phyloP scores from a whole-genome alignment of 2,113 vertebrate species.

The Lagopus muta region DNA sequence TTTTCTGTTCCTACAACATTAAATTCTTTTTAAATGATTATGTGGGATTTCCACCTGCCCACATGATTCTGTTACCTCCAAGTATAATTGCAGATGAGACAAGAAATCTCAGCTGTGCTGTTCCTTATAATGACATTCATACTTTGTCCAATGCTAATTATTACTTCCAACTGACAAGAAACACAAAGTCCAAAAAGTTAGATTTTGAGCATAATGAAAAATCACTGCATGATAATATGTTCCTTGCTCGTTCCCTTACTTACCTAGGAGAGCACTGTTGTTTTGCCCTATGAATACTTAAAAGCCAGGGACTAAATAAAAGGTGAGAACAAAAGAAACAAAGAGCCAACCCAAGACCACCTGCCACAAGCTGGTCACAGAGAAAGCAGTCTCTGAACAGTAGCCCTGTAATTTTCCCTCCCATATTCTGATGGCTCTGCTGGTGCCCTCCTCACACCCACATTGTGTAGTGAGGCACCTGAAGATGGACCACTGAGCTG shows the following conservation, averaged over 20 bases:
- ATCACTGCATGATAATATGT: background rate
- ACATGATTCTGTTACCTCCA: constrained; percentile 32
- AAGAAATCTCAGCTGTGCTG: constrained; percentile 54
- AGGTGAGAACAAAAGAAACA: background rate
- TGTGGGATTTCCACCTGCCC: background rate
- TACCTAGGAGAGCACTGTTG: background rate
- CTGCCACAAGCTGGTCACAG: background rate
- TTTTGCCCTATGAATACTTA: background rate
- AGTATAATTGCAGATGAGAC: constrained; percentile 63
- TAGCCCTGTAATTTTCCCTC: background rate
- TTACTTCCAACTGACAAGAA: constrained; percentile 21
- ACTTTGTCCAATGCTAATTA: constrained; percentile 49
- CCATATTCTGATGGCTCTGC: background rate
- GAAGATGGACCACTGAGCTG: background rate
- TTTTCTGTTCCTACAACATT: background rate
- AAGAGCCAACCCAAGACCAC: background rate
- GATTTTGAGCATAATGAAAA: constrained; percentile 32
- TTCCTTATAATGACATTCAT: constrained; percentile 9
- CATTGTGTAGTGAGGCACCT: rapidly evolving
- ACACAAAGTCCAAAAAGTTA: constrained; percentile 53
- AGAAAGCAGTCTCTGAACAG: background rate
- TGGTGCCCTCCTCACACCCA: background rate
- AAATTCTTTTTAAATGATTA: constrained; percentile 51
- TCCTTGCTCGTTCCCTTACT: background rate
- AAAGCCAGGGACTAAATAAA: background rate